phyloP scores from a whole-genome alignment of 1,140 invertebrate species.

The Andrena cerasifolii region DNA sequence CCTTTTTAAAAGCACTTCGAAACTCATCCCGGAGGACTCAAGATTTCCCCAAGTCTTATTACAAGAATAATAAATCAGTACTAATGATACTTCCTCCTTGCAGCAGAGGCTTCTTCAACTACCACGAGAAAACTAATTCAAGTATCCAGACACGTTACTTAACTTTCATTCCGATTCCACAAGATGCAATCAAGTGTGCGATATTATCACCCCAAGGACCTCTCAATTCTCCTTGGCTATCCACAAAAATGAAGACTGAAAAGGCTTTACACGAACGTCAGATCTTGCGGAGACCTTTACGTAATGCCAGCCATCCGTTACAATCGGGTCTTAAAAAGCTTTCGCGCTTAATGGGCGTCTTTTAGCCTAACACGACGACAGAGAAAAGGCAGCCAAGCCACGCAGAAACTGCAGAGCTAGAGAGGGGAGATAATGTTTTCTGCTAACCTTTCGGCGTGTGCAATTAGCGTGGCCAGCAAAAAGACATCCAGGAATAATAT shows the following conservation, averaged over 20 bases:
- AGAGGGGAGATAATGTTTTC: conserved; percentile 2
- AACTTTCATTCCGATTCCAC: too few species aligned
- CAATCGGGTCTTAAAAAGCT: not conserved
- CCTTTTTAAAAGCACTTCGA: not conserved
- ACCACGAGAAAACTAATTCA: too few species aligned
- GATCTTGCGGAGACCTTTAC: not conserved
- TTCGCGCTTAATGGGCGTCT: not conserved
- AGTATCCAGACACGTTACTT: too few species aligned
- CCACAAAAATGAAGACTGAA: too few species aligned
- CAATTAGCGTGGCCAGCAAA: conserved; percentile 35
- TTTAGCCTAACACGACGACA: not conserved
- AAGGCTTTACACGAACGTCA: not conserved
- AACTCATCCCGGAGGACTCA: too few species aligned
- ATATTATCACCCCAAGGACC: too few species aligned
- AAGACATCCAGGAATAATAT: conserved; percentile 34
- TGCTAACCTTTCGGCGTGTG: conserved; percentile 6
- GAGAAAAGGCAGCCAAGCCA: not conserved
- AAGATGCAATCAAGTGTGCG: too few species aligned
- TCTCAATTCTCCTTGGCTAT: too few species aligned
- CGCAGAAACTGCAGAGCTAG: not conserved
- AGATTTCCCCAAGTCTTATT: too few species aligned
- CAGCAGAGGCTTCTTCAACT: too few species aligned
- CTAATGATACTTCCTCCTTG: too few species aligned
- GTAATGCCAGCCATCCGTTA: not conserved
- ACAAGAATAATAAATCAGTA: too few species aligned